Percentiles rank a stretch among this genome's conserved stretches.
phyloP scores from a whole-genome alignment of 2,113 vertebrate genomes.

The Terrapene triunguis region DNA sequence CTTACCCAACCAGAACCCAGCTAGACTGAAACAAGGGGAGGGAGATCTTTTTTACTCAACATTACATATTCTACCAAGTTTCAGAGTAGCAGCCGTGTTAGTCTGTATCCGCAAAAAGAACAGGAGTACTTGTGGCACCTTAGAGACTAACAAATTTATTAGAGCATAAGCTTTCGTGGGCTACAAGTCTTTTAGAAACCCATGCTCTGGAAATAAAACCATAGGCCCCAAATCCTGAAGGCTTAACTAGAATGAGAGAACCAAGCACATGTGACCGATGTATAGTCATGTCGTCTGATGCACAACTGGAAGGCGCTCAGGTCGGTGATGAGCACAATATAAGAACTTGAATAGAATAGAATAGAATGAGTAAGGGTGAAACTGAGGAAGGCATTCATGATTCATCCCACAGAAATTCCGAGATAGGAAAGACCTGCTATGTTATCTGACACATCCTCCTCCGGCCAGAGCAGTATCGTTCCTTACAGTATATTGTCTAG shows the following conservation, averaged over 20 bases:
- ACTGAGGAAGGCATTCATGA: background rate
- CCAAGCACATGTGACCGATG: rapidly evolving
- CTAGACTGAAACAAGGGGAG: background rate
- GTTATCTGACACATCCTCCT: background rate
- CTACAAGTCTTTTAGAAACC: background rate
- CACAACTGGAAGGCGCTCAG: rapidly evolving
- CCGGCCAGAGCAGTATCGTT: background rate
- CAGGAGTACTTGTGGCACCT: too few relatives aligned
- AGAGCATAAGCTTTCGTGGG: too few relatives aligned
- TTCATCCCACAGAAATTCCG: background rate
- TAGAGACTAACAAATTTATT: too few relatives aligned
- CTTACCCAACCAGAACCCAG: rapidly evolving
- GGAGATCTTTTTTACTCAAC: background rate
- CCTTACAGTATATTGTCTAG: background rate
- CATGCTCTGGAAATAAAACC: background rate
- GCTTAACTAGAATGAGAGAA: rapidly evolving
- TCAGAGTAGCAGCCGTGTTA: too few relatives aligned
- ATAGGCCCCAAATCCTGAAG: background rate
- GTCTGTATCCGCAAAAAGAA: too few relatives aligned
- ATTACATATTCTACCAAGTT: rapidly evolving
- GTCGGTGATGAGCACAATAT: rapidly evolving
- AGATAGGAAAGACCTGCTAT: background rate
- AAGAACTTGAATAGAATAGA: background rate
- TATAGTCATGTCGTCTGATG: background rate
- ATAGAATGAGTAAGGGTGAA: background rate